Conservation (phyloP, 1,140 invertebrate genomes). For the Ectropis grisescens region DNA sequence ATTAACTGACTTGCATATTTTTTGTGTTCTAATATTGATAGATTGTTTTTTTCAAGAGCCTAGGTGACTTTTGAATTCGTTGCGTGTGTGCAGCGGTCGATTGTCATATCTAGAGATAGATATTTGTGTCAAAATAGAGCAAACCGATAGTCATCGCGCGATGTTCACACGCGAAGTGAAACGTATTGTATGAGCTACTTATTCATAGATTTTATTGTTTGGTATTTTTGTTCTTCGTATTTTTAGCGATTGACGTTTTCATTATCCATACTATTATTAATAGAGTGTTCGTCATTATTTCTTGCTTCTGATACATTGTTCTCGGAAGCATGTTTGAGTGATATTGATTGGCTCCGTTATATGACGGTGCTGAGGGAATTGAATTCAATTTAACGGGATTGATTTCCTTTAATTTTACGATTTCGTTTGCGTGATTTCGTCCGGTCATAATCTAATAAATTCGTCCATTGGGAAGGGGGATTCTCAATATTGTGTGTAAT, state of each 20-base stretch:
- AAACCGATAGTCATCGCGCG: constrained; percentile 46
- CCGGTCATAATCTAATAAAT: constrained; percentile 65
- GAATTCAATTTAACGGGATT: constrained; percentile 57
- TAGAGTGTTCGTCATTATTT: no score
- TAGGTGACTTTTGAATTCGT: constrained; percentile 51
- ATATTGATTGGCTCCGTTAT: constrained; percentile 10
- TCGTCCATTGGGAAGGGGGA: constrained; percentile 59
- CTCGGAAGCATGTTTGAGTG: no score
- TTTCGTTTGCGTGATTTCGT: constrained; percentile 65
- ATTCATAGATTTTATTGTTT: constrained; percentile 25
- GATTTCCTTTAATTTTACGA: constrained; percentile 63
- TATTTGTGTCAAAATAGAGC: constrained; percentile 40
- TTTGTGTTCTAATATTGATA: constrained; percentile 70
- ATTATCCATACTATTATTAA: constrained; percentile 9
- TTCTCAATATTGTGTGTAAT: constrained; percentile 41
- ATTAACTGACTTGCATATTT: constrained; percentile 70
- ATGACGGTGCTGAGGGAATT: constrained; percentile 34
- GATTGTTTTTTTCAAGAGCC: constrained; percentile 58
- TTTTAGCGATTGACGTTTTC: constrained; percentile 25
- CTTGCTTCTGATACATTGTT: no score
- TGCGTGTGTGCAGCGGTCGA: constrained; percentile 38
- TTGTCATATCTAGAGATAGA: no score
- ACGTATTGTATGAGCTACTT: constrained; percentile 29
- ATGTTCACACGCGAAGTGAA: constrained; percentile 37
- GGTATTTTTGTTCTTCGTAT: constrained; percentile 26